Evolutionary conservation across 2,113 vertebrate species (phyloP).

Genomic region (Microcebus jonahi): DNA sequence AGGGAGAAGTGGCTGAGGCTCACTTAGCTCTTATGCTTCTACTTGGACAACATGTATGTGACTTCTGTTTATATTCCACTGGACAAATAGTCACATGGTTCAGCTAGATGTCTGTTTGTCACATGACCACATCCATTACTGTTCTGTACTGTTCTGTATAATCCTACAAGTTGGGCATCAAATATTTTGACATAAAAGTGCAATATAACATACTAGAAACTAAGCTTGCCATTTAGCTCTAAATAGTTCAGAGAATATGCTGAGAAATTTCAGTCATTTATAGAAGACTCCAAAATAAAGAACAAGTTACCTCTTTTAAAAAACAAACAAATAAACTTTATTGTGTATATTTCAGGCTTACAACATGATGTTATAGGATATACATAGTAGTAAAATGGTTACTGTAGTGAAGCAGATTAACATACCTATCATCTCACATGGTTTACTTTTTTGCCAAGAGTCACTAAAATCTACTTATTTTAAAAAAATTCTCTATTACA

Average conservation of each 20-base stretch:
- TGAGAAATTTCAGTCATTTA: not conserved
- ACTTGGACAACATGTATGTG: not conserved
- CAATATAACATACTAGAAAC: not conserved
- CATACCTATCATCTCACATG: not conserved
- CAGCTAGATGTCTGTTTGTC: not conserved
- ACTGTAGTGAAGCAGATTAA: not conserved
- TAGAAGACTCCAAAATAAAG: not conserved
- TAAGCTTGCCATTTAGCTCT: conserved; percentile 6
- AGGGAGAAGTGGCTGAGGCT: not conserved
- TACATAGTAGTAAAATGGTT: not conserved
- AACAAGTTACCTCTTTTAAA: not conserved
- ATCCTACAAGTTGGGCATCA: not conserved
- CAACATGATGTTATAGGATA: not conserved
- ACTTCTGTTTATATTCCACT: not conserved
- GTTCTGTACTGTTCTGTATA: not conserved
- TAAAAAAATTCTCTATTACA: not conserved
- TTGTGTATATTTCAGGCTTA: not conserved
- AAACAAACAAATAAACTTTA: not conserved
- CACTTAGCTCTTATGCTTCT: not conserved
- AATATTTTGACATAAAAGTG: not conserved
- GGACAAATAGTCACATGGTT: not conserved
- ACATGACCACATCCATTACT: not conserved
- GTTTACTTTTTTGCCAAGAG: not conserved
- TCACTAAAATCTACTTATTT: not conserved
- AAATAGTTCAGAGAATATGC: not conserved